Conservation (phyloP, 2,888 invertebrate genomes). For the Protophormia terraenovae region DNA sequence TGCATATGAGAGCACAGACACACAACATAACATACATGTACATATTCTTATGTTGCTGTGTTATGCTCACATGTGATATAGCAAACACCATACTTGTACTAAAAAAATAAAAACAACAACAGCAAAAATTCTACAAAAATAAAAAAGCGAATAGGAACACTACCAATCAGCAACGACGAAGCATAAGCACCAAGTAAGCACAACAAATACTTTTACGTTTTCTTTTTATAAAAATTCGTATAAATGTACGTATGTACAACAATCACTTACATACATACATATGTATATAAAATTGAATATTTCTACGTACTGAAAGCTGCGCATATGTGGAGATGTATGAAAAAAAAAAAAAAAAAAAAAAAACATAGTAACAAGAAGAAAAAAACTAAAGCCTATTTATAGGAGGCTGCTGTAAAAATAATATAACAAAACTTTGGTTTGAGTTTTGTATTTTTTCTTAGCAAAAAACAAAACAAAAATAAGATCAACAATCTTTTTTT, state of each 20-base stretch:
- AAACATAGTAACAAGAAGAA: conserved; percentile 7
- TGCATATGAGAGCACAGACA: not conserved
- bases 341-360: not conserved
- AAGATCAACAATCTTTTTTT: not conserved
- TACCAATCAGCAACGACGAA: conserved; percentile 66
- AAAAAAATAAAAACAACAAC: conserved; percentile 15
- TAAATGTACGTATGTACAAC: conserved; percentile 16
- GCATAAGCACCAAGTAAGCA: conserved; percentile 52
- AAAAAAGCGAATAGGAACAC: conserved; percentile 65
- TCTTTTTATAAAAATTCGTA: conserved; percentile 51
- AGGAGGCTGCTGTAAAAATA: conserved; percentile 60
- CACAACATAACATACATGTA: not conserved
- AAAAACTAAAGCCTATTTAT: conserved; percentile 65
- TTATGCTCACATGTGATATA: conserved; percentile 31
- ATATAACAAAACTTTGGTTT: conserved; percentile 44
- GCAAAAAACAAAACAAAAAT: conserved; percentile 35
- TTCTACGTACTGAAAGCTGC: conserved; percentile 13
- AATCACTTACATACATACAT: not conserved
- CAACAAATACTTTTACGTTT: conserved; percentile 65
- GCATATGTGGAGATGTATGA: conserved; percentile 37
- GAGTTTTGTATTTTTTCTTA: conserved; percentile 21
- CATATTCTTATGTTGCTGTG: not conserved
- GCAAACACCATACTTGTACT: conserved; percentile 1
- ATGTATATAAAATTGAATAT: not conserved
- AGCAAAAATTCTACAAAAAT: conserved; percentile 10